Evolutionary conservation across 2,888 invertebrate species (phyloP), one percentile per base, ranked within the genome.

Genomic region (Branchellion lobata): DNA sequence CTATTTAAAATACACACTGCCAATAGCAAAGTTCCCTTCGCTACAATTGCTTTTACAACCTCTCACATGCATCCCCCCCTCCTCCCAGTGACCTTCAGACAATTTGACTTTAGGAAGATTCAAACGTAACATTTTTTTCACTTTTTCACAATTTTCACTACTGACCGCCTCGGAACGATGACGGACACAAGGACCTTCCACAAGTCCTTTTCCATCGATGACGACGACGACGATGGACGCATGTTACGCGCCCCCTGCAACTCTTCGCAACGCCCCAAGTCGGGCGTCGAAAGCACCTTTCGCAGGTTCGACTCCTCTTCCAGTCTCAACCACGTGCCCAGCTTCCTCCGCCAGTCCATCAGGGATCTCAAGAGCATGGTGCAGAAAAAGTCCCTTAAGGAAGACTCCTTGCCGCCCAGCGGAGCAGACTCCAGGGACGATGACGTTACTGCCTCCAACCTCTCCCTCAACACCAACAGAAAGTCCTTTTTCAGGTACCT

Each of bases 361-460:
- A 57, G 61, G 24, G 61, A 57, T n/a, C 61, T 57, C 61, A 57
- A 57, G 24, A 57, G 61, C 21, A 14, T 57, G 24, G 61, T 57
- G 61, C 61, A 57, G 3, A 57, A 57, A n/a, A 57, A n/a, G 21
- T 3, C 61, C 21, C 21, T n/a, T 5, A 57, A 57, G 24, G 61
- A 57, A 57, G 61, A 8, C 24, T 57, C 61, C 24, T n/a, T 57
- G n/a, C 61, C 61, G n/a, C 61, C 61, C 61, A 57, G n/a, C n/a
- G 61, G 61, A 14, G 47, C 8, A n/a, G n/a, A n/a, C n/a, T n/a
- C n/a, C n/a, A n/a, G n/a, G n/a, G n/a, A n/a, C 21, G 61, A 57
- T 24, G 61, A 57, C 5, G 61, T 57, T 8, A 57, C 61, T 24
- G 61, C 61, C 3, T 57, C 61, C 3, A 57, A 57, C 24, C 61